phyloP scores from a whole-genome alignment of 2,797 vertebrate species.

The Tamandua tetradactyla region DNA sequence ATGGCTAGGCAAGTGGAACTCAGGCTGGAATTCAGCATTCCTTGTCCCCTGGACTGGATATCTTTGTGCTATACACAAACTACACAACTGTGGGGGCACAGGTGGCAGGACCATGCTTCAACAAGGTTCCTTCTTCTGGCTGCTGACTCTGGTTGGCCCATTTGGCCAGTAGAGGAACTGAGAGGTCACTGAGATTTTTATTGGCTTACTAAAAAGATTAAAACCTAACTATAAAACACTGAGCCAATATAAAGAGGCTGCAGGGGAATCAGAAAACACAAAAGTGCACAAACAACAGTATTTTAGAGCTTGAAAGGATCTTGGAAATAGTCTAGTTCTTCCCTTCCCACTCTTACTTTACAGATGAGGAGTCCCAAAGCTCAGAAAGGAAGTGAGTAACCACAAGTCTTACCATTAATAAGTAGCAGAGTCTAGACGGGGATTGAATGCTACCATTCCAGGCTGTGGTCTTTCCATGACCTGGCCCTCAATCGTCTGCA shows the following conservation, averaged over 20 bases:
- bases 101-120: neutral
- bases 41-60: neutral
- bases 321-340: neutral
- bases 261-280: neutral
- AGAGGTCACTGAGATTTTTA: neutral
- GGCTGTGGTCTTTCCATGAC: neutral
- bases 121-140: neutral
- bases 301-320: slow-evolving; percentile 6
- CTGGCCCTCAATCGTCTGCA: neutral
- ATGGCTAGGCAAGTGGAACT: neutral
- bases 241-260: neutral
- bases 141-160: neutral
- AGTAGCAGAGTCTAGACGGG: neutral
- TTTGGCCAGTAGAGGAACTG: neutral
- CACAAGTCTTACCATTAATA: neutral
- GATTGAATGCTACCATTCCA: neutral
- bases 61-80: neutral
- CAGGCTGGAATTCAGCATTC: neutral
- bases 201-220: neutral
- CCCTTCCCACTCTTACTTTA: neutral
- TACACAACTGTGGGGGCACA: neutral
- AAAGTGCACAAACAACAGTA: neutral
- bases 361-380: neutral
- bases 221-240: neutral
- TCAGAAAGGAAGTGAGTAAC: neutral